Evolutionary conservation across 2,888 invertebrate species (phyloP).

Genomic region (Microctonus brassicae): DNA sequence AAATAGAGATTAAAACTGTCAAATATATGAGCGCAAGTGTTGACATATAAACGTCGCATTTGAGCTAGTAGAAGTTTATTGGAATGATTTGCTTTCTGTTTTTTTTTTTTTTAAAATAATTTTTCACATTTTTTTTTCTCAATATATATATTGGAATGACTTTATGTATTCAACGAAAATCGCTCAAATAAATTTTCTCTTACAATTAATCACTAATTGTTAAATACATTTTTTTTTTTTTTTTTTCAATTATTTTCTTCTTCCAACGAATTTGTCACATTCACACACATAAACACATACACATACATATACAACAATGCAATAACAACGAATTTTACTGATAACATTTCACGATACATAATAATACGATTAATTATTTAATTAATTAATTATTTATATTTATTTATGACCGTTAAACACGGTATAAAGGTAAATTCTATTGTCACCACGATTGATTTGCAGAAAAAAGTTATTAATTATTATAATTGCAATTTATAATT

Average conservation of each 20-base stretch:
- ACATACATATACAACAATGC: slow-evolving; percentile 51
- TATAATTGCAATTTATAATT: slow-evolving; percentile 36
- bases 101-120: slow-evolving; percentile 2
- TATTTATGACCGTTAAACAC: slow-evolving; percentile 50
- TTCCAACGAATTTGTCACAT: slow-evolving; percentile 47
- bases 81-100: slow-evolving; percentile 21
- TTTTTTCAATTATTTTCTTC: slow-evolving; percentile 51
- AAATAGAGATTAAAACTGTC: slow-evolving; percentile 23
- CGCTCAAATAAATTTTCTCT: slow-evolving; percentile 16
- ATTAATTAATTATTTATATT: slow-evolving; percentile 27
- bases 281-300: slow-evolving; percentile 12
- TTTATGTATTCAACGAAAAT: slow-evolving; percentile 9
- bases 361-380: slow-evolving; percentile 38
- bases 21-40: slow-evolving; percentile 18
- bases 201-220: slow-evolving; percentile 31
- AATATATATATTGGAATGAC: slow-evolving; percentile 22
- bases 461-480: slow-evolving; percentile 46
- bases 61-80: slow-evolving; percentile 27
- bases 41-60: background rate
- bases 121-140: slow-evolving; percentile 12
- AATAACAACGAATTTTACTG: slow-evolving; percentile 51
- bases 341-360: slow-evolving; percentile 47
- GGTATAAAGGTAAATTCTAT: slow-evolving; percentile 63
- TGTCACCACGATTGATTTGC: slow-evolving; percentile 66
- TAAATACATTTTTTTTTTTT: slow-evolving; percentile 35